Conservation (phyloP, 53 echinoderm and acorn worm species). For the Luidia sarsii region DNA sequence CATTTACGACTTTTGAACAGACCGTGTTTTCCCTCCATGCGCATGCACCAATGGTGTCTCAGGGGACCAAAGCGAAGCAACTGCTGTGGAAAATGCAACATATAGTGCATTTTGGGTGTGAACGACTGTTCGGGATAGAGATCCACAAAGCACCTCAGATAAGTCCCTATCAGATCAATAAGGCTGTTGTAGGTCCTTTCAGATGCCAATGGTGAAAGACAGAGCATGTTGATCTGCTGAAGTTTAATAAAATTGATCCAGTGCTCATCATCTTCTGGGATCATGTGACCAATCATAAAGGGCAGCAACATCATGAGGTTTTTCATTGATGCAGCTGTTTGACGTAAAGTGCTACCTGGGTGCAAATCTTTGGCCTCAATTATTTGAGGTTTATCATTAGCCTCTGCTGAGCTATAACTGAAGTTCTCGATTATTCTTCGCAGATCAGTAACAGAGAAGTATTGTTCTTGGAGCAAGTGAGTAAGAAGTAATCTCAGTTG, state of each 20-base stretch:
- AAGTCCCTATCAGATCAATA: not conserved
- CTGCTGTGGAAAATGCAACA: not conserved
- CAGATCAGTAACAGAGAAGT: not conserved
- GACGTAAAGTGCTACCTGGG: not conserved
- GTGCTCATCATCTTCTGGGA: not conserved
- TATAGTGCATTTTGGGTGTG: conserved; percentile 22
- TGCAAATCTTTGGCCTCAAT: not conserved
- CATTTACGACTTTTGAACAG: conserved; percentile 2
- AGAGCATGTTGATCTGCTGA: not conserved
- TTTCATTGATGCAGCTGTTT: conserved; percentile 21
- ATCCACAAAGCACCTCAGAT: not conserved
- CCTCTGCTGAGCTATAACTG: not conserved
- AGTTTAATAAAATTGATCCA: not conserved
- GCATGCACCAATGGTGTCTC: not conserved
- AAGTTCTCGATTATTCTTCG: not conserved
- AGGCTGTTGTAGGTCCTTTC: not conserved
- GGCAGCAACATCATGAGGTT: conserved; percentile 8
- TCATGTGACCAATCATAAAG: conserved; percentile 9
- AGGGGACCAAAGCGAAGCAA: not conserved
- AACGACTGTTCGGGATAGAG: not conserved
- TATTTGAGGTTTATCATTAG: not conserved
- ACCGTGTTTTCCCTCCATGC: conserved; percentile 17
- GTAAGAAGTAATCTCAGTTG: not conserved
- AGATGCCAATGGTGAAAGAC: conserved; percentile 15
- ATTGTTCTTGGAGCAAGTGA: not conserved